Base-by-base conservation (phyloP, 2,888 invertebrate genomes). In the Helleia helle region DNA sequence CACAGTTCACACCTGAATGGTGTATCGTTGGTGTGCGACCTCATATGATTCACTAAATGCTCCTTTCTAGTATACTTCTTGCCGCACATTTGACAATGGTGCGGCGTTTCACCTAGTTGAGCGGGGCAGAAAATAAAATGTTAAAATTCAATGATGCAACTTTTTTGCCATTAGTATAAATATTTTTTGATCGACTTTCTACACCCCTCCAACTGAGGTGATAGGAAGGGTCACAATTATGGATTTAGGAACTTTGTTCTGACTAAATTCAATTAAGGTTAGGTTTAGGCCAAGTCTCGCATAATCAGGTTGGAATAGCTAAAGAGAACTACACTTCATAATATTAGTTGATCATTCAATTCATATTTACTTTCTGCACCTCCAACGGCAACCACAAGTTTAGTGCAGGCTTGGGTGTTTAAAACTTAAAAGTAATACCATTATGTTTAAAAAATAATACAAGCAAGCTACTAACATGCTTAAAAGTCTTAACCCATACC, bases 11-110 rank as follows among this genome's bases (percentile, higher is more conserved):
- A 95, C 63, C 93, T 89, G 80, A 92, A 93, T 46, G 94, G 94
- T 44, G 94, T 93, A 75, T 94, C 94, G 67, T 94, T 93, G 51
- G 93, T 94, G 72, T 94, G 94, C 47, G 93, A 93, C 57, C 94
- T 88, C 91, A 94, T 92, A 80, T 94, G 94, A 80, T 94, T 94
- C 59, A 92, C 91, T 71, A 94, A 88, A 83, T 94, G 94, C 79
- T 94, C 94, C 83, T 94, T 94, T 58, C 94, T 89, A 53, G 94
- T 94, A 75, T 93, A 94, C 77, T 93, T 94, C 87, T 94, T 94
- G 56, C 93, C 93, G 75, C 93, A 94, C 58, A 93, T 90, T 74
- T 91, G 91, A 74, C 94, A 94, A 73, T 93, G 93, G 80, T 94
- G 94, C 48, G 93, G 94, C 51, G 93, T 94, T 84, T 93, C 93